A percentile compares a stretch with the other conserved stretches of the same genome.
Evolutionary conservation across 2,113 vertebrate genomes (phyloP).

Genomic region (Cheilinus undulatus): DNA sequence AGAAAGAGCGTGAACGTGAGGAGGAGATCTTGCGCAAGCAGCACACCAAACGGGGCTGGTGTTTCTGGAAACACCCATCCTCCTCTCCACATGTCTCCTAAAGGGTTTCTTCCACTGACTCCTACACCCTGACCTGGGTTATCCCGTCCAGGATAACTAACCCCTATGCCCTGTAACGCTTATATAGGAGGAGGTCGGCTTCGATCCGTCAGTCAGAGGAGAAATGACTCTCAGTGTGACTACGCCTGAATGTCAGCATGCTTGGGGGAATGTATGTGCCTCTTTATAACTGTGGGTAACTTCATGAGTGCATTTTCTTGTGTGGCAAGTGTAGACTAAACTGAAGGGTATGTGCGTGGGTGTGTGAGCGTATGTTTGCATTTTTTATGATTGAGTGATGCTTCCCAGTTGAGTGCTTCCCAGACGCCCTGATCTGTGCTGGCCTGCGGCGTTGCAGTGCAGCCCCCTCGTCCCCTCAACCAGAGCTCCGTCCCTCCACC

Average conservation of each 20-base stretch:
- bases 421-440: conserved; percentile 43
- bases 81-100: conserved; percentile 85
- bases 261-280: conserved; percentile 66
- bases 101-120: conserved; percentile 35
- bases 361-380: conserved; percentile 46
- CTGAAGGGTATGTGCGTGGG: conserved; percentile 41
- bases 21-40: conserved; percentile 91
- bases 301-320: conserved; percentile 55
- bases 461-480: conserved; percentile 48
- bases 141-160: conserved; percentile 12
- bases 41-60: conserved; percentile 89
- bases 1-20: conserved; percentile 88
- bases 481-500: conserved; percentile 59
- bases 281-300: conserved; percentile 65
- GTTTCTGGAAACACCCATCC: conserved; percentile 89
- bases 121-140: conserved; percentile 22
- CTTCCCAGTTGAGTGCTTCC: conserved; percentile 72
- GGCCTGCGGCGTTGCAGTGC: conserved; percentile 43
- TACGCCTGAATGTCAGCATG: conserved; percentile 61
- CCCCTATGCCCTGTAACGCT: not conserved
- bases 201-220: conserved; percentile 29
- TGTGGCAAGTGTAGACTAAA: conserved; percentile 39
- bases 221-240: conserved; percentile 49
- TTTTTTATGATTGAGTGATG: conserved; percentile 50
- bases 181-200: conserved; percentile 33